Percentiles rank a stretch among this genome's conserved stretches.
These are phyloP conservation scores for Sardina pilchardus DNA, from an alignment of 2,113 vertebrate species.

Conservation along the genomic window DNA sequence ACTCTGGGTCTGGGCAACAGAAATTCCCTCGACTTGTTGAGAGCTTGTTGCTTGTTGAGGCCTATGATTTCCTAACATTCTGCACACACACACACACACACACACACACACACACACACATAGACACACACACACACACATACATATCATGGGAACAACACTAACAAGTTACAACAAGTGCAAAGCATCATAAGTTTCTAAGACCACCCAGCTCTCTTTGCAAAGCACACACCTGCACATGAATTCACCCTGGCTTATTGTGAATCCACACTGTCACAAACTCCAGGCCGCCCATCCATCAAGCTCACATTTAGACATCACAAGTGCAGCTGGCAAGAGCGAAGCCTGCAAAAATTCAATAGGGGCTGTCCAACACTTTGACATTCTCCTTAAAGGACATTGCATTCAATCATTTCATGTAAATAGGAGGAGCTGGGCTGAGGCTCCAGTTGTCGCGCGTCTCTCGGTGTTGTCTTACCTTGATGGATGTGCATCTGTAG, in stretches of 20 bases:
- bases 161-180: neutral
- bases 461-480: neutral
- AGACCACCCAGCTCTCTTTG: neutral
- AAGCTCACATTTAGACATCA: slow-evolving; percentile 39
- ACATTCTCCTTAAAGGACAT: slow-evolving; percentile 52
- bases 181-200: neutral
- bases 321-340: slow-evolving; percentile 26
- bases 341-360: slow-evolving; percentile 30
- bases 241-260: slow-evolving; percentile 28
- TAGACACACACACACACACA: neutral
- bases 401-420: slow-evolving; percentile 49
- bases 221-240: slow-evolving; percentile 20
- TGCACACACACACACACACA: neutral
- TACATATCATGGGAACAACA: neutral
- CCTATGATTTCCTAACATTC: too few relatives aligned
- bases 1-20: too few relatives aligned
- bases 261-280: slow-evolving; percentile 31
- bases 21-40: too few relatives aligned
- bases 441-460: slow-evolving; percentile 32
- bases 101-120: neutral
- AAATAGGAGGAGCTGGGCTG: slow-evolving; percentile 39
- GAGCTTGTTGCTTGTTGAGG: too few relatives aligned
- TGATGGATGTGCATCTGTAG: slow-evolving; percentile 38
- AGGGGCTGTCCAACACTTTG: slow-evolving; percentile 35
- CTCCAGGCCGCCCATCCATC: slow-evolving; percentile 41